Evolutionary conservation across 1,140 invertebrate species (phyloP).

Genomic region (Ditylenchus dipsaci): DNA sequence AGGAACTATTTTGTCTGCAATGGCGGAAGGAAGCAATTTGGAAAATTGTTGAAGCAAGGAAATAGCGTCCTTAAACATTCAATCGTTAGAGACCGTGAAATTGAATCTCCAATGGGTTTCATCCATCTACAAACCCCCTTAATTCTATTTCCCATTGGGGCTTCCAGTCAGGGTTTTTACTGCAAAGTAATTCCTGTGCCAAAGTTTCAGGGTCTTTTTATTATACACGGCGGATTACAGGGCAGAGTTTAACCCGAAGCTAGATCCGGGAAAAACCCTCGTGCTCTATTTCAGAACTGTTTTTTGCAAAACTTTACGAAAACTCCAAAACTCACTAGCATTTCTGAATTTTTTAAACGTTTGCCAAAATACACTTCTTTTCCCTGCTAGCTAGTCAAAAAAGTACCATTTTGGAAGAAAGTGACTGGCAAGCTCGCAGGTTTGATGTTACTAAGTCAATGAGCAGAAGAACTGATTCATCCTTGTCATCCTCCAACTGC

Average conservation of each 20-base stretch:
- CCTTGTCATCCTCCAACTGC: conserved; percentile 28
- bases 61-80: conserved; percentile 48
- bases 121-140: too few relatives aligned
- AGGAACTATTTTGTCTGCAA: conserved; percentile 55
- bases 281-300: too few relatives aligned
- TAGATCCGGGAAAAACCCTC: too few relatives aligned
- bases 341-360: neutral
- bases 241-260: too few relatives aligned
- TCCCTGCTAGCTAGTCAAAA: neutral
- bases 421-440: conserved; percentile 43
- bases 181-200: too few relatives aligned
- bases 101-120: too few relatives aligned
- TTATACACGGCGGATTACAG: too few relatives aligned
- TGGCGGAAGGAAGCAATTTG: conserved; percentile 32
- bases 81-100: neutral
- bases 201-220: too few relatives aligned
- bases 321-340: conserved; percentile 2
- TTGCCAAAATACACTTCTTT: neutral
- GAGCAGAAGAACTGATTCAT: conserved; percentile 41
- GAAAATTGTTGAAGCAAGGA: conserved; percentile 43
- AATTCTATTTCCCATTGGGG: too few relatives aligned
- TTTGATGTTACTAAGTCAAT: conserved; percentile 52
- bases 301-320: neutral
- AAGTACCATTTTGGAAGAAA: conserved; percentile 50
- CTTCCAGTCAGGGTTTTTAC: too few relatives aligned